A percentile compares a stretch with the other conserved stretches of the same genome.
phyloP scores from a whole-genome alignment of 2,797 vertebrate species.

The Sus cebifrons region DNA sequence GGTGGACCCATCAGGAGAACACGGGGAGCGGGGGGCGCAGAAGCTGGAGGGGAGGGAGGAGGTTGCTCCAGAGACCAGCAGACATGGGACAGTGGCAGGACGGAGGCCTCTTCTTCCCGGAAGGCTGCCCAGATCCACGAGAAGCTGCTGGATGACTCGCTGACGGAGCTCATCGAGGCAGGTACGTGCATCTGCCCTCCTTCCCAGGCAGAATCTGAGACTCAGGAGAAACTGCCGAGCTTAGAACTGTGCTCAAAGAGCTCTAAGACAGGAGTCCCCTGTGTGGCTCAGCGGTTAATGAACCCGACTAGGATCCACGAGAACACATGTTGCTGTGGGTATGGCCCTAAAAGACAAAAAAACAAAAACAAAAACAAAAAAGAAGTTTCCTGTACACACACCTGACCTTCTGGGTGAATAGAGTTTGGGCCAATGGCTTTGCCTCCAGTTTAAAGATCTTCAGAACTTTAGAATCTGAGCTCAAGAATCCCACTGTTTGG shows the following conservation, averaged over 20 bases:
- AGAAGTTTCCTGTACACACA: neutral
- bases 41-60: neutral
- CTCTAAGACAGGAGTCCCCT: neutral
- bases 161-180: neutral
- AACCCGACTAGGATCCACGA: no score
- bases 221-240: neutral
- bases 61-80: neutral
- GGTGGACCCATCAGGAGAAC: neutral
- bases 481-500: neutral
- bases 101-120: constrained; percentile 20
- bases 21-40: accelerated
- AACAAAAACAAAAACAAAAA: no score
- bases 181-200: neutral
- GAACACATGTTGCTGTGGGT: no score
- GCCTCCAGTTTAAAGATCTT: constrained; percentile 4
- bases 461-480: neutral
- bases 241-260: neutral
- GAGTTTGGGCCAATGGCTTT: neutral
- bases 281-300: no score
- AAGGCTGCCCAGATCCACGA: neutral
- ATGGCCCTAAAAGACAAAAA: no score
- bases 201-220: neutral
- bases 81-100: neutral
- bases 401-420: neutral
- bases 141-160: constrained; percentile 47